Evolutionary conservation across 2,888 invertebrate genomes (phyloP).

Genomic region (Leptopilina drosophilae): DNA sequence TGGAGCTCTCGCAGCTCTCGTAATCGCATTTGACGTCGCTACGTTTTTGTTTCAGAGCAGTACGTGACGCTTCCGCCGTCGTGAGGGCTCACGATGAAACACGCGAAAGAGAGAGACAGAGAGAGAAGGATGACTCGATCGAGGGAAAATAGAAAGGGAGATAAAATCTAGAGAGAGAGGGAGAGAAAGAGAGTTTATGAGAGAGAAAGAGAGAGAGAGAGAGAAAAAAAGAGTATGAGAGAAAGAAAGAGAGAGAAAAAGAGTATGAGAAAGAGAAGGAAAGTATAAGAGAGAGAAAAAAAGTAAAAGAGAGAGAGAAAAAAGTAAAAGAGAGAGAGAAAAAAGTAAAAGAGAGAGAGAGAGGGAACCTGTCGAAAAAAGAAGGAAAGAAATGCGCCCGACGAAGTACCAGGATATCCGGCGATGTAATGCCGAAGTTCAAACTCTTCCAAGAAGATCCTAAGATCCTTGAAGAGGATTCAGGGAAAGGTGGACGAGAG

Average conservation of each 20-base stretch:
- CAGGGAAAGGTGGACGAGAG: conserved; percentile 34
- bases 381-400: conserved; percentile 45
- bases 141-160: conserved; percentile 50
- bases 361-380: conserved; percentile 45
- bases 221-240: conserved; percentile 48
- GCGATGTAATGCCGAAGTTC: conserved; percentile 47
- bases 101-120: conserved; percentile 62
- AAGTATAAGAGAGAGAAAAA: conserved; percentile 25
- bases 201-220: conserved; percentile 44
- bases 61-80: conserved; percentile 75
- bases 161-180: conserved; percentile 15
- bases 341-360: conserved; percentile 39
- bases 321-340: conserved; percentile 38
- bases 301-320: conserved; percentile 46
- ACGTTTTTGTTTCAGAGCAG: conserved; percentile 77
- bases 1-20: conserved; percentile 75
- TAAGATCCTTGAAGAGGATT: conserved; percentile 37
- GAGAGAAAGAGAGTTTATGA: too few species aligned
- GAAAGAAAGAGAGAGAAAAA: neutral
- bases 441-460: conserved; percentile 45
- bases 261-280: too few species aligned
- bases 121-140: conserved; percentile 50
- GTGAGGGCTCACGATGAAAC: conserved; percentile 68
- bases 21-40: conserved; percentile 77
- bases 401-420: conserved; percentile 45